Conservation (phyloP, 2,797 vertebrate genomes). For the Xiphorhynchus erythropygius region DNA sequence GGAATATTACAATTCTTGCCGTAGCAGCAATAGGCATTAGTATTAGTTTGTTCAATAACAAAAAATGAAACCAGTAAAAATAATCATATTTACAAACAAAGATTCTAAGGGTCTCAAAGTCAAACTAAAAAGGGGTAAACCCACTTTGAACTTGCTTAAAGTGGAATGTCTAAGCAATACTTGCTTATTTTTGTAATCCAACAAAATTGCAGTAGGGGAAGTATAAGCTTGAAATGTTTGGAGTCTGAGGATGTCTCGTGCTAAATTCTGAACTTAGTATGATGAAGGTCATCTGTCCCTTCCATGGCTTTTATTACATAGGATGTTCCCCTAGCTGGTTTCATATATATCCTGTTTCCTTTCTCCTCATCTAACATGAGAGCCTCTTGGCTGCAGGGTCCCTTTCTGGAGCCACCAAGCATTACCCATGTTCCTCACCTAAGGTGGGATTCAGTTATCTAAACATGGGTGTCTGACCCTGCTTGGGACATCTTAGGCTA, state of each 20-base stretch:
- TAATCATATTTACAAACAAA: conserved; percentile 30
- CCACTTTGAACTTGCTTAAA: background rate
- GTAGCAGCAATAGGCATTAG: background rate
- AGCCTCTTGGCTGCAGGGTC: background rate
- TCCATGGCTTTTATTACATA: background rate
- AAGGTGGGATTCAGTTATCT: background rate
- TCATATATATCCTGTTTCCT: background rate
- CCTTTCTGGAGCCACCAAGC: background rate
- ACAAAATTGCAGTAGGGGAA: background rate
- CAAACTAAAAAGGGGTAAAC: background rate
- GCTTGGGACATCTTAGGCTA: background rate
- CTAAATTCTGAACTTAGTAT: background rate
- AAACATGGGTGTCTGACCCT: background rate
- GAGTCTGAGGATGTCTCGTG: background rate
- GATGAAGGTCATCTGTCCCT: background rate
- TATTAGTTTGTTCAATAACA: background rate
- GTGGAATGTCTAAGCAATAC: background rate
- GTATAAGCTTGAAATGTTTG: background rate
- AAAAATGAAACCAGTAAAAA: background rate
- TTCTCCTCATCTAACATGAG: background rate
- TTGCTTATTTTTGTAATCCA: background rate
- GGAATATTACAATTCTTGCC: background rate
- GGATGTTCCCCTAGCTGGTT: background rate
- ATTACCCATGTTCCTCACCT: background rate
- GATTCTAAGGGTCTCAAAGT: conserved; percentile 11